A percentile compares a stretch with the other conserved stretches of the same genome.
phyloP scores from a whole-genome alignment of 2,113 vertebrate genomes.

The Eleginops maclovinus region DNA sequence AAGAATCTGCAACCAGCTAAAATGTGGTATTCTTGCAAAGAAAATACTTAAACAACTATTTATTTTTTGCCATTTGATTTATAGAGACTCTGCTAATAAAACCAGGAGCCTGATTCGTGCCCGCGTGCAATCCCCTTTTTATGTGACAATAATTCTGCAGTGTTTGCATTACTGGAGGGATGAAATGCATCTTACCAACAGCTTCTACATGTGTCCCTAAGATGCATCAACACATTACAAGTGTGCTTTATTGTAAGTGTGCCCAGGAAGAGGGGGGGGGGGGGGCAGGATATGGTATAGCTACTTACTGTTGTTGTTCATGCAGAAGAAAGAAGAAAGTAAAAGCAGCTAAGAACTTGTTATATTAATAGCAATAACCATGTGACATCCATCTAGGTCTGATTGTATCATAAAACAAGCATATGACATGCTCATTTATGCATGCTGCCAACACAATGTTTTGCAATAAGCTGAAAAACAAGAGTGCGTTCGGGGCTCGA shows the following conservation, averaged over 20 bases:
- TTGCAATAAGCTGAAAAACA: no score
- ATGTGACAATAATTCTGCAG: neutral
- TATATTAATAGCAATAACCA: no score
- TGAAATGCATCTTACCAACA: neutral
- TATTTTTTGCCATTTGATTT: neutral
- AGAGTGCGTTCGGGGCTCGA: no score
- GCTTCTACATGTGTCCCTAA: no score
- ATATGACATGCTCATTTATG: no score
- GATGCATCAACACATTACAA: constrained; percentile 2
- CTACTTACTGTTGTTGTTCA: neutral
- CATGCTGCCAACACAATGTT: no score
- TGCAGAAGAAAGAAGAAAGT: no score
- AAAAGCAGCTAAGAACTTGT: no score
- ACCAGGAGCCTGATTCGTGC: neutral
- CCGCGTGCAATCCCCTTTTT: neutral
- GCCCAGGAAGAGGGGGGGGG: neutral
- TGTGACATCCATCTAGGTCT: no score
- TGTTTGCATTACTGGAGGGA: neutral
- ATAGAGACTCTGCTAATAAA: neutral
- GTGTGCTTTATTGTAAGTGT: neutral
- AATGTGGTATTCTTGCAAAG: neutral
- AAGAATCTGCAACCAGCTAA: no score
- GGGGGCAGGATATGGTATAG: neutral
- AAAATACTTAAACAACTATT: neutral
- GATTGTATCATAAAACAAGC: no score